A percentile compares a stretch with the other conserved stretches of the same genome.
Evolutionary conservation across 2,113 vertebrate species (phyloP).

Genomic region (Plecotus auritus): DNA sequence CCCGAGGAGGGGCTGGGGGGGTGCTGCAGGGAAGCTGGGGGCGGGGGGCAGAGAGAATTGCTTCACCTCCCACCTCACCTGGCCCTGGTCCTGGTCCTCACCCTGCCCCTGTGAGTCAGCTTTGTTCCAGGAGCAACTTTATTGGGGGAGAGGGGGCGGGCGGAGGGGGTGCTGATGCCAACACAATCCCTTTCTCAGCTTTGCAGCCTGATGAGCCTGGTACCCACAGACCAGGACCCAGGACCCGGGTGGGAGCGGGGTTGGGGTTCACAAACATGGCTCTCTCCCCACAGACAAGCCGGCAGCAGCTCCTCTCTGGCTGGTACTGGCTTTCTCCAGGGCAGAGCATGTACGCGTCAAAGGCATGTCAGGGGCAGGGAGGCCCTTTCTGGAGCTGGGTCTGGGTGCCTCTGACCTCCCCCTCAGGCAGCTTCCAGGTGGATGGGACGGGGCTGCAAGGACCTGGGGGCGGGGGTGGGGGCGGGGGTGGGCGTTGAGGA

Average conservation of each 20-base stretch:
- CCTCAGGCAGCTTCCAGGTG: neutral
- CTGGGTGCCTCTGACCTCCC: neutral
- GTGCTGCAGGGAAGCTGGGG: neutral
- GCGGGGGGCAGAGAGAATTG: neutral
- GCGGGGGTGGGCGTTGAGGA: neutral
- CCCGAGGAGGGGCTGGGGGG: neutral
- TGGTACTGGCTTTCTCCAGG: neutral
- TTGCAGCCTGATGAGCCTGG: neutral
- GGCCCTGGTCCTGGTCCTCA: rapidly evolving
- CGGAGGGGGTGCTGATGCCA: neutral
- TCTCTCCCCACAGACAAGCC: neutral
- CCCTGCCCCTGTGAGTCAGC: neutral
- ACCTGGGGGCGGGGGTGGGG: rapidly evolving
- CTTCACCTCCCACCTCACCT: neutral
- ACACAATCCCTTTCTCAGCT: neutral
- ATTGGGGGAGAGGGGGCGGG: too few relatives aligned
- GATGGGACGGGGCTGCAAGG: neutral
- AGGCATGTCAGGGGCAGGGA: neutral
- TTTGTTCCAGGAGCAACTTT: neutral
- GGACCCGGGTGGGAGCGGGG: neutral
- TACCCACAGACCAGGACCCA: neutral
- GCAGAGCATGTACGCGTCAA: rapidly evolving
- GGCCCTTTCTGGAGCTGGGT: neutral
- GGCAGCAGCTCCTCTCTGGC: neutral
- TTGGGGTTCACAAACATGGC: neutral